Evolutionary conservation across 2,113 vertebrate species (phyloP), one percentile per base, ranked within the genome.

Genomic region (Galemys pyrenaicus): DNA sequence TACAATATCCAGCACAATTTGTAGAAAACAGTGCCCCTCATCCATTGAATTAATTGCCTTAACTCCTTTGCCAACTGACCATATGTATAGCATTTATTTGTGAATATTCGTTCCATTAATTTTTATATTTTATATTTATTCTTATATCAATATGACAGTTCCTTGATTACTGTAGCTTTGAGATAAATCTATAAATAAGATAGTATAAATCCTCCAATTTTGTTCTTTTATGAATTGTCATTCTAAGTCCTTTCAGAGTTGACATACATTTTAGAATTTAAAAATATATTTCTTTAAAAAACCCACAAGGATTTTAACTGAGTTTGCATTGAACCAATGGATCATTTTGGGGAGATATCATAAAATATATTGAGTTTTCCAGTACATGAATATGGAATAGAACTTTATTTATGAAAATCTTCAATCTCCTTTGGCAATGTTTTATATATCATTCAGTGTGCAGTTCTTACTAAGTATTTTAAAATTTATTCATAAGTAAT

Each of bases 171-270:
- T 58, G 3, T 35, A 51, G 39, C 6, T 83, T 91, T 67, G 60
- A 74, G 41, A 41, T 62, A 91, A 67, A 73, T 56, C 37, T 78
- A 46, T 12, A 93, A 87, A 56, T 93, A 35, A 84, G n/a, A 41
- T 54, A 54, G 41, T 81, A 0, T 30, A 85, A 88, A 58, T 60
- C 24, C 22, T 74, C 58, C 32, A 56, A 46, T 10, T 5, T 86
- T 37, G 13, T 26, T 89, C 58, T 85, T 86, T 64, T 24, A 77
- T 30, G 94, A 70, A 89, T 86, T 64, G 60, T 82, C 83, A 60
- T 68, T 49, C 22, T 81, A 81, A 85, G 16, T 77, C 8, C 3
- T 74, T 82, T 86, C 65, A 24, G 22, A 85, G 37, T 65, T 91
- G 28, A 92, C 64, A 92, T n/a, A 77, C 35, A 77, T 51, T 65